Evolutionary conservation across 2,797 vertebrate species (phyloP), one percentile per base, ranked within the genome.

Genomic region (Saguinus oedipus): DNA sequence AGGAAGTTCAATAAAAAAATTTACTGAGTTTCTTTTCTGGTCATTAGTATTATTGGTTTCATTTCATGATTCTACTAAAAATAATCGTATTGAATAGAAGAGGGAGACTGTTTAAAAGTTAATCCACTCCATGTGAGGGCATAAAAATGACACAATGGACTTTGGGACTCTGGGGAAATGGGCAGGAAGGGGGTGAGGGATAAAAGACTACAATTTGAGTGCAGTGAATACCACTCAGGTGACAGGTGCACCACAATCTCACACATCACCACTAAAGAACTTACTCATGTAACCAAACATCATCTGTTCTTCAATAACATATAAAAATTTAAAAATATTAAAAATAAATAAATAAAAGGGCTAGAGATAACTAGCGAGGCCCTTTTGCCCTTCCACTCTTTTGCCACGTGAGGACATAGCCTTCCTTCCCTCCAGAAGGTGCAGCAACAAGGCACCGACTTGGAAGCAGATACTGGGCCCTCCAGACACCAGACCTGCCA

Each of bases 1-100:
- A 39, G 30, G 44, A 68, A 80, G 14, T 70, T 92, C 81, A 84
- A 92, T 74, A 39, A 55, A 59, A 94, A 44, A 61, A n/a, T 88
- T 84, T 75, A 90, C 53, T 70, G 59, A 81, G 22, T 81, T 92
- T 91, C n/a, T 94, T 90, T 89, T 81, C 68, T 46, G 22, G 42
- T n/a, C 74, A 78, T 86, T 75, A 53, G 82, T 59, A 72, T 82
- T 87, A 72, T 7, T 88, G 64, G 33, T 20, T 88, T 87, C 39
- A 19, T 42, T 92, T 92, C 36, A 79, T 74, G 30, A 96, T 75
- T 27, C 17, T 68, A 78, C 33, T 85, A 76, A 84, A 83, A 93
- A 92, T 53, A 82, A 81, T n/a, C 39, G 76, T 64, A 48, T 36
- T 88, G 36, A 53, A 19, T 53, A 86, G 59, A 78, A 6, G 42